phyloP scores from a whole-genome alignment of 2,888 invertebrate genomes.

The Cryptophagus acutangulus region DNA sequence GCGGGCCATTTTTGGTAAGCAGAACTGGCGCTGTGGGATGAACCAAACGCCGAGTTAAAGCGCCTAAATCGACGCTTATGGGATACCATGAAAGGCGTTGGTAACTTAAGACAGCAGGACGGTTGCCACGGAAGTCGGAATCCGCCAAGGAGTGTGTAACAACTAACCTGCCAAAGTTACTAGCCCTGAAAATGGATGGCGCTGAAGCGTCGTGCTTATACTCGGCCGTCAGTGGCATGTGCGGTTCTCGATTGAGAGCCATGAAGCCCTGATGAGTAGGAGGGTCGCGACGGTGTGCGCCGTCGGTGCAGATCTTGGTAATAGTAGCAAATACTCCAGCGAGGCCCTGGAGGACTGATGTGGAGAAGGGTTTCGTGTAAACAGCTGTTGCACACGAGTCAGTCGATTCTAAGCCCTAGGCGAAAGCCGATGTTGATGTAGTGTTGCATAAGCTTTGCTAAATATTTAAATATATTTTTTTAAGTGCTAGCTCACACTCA shows the following conservation, averaged over 20 bases:
- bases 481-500: too few species aligned
- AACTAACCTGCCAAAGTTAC: constrained; percentile 59
- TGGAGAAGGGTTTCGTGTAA: constrained; percentile 35
- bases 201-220: constrained; percentile 56
- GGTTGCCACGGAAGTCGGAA: constrained; percentile 73
- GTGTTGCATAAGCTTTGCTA: constrained; percentile 19
- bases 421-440: constrained; percentile 50
- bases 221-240: constrained; percentile 43
- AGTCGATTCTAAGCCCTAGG: constrained; percentile 57
- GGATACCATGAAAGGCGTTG: constrained; percentile 61
- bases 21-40: constrained; percentile 76
- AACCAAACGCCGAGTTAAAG: constrained; percentile 68
- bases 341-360: constrained; percentile 58
- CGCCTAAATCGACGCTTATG: constrained; percentile 59
- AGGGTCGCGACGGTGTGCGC: too few species aligned
- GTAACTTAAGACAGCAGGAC: constrained; percentile 56
- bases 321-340: constrained; percentile 64
- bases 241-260: constrained; percentile 38
- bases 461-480: background rate
- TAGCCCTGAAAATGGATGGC: constrained; percentile 63
- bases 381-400: constrained; percentile 50
- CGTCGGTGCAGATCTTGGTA: too few species aligned
- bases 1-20: too few species aligned
- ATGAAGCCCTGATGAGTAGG: constrained; percentile 61
- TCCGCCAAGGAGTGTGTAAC: constrained; percentile 56